Evolutionary conservation across 2,888 invertebrate species (phyloP).

Genomic region (Spisula subtruncata): DNA sequence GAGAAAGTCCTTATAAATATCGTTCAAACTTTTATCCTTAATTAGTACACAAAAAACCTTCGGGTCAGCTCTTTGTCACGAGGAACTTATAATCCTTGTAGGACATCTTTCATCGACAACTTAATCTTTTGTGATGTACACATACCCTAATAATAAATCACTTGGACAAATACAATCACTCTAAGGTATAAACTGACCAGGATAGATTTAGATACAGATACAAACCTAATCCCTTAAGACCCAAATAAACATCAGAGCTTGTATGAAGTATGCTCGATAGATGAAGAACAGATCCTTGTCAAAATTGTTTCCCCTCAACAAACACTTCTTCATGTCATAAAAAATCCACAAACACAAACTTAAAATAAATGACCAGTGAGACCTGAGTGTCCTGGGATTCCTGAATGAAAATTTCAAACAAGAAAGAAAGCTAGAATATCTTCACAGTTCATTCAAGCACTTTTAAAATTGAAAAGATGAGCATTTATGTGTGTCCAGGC

Average conservation of each 20-base stretch:
- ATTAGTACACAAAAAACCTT: conserved; percentile 6
- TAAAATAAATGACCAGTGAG: not conserved
- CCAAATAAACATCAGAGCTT: conserved; percentile 38
- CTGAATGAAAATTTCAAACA: not conserved
- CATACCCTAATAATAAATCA: conserved; percentile 43
- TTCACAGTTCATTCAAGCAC: not conserved
- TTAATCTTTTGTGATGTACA: conserved; percentile 20
- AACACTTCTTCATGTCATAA: conserved; percentile 11
- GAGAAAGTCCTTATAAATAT: conserved; percentile 3
- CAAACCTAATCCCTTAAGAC: conserved; percentile 57
- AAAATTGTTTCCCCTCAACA: conserved; percentile 21
- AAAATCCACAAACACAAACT: conserved; percentile 21
- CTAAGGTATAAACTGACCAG: conserved; percentile 38
- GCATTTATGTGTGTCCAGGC: not conserved
- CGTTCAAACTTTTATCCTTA: not conserved
- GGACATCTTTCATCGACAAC: not conserved
- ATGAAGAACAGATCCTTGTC: conserved; percentile 13
- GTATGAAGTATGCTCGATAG: not conserved
- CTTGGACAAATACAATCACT: conserved; percentile 35
- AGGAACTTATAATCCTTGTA: not conserved
- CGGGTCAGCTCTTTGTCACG: conserved; percentile 6
- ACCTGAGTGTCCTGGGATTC: too few relatives aligned
- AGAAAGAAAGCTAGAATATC: conserved; percentile 1
- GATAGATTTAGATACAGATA: conserved; percentile 37
- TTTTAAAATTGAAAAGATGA: conserved; percentile 11